Conservation (phyloP, 2,113 vertebrate genomes). For the Lepisosteus oculatus region DNA sequence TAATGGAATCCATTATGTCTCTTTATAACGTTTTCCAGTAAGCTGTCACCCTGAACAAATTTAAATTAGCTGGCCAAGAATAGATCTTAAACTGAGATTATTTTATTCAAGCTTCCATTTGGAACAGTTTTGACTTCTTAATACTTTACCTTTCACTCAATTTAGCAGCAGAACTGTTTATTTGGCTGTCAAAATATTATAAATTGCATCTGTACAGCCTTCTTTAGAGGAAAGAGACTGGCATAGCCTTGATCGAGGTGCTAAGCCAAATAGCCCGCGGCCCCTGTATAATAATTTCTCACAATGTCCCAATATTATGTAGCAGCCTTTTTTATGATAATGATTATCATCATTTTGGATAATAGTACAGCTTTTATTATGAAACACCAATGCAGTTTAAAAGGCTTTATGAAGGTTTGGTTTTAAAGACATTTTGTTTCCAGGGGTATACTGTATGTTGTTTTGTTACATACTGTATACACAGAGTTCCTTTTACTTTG, state of each 20-base stretch:
- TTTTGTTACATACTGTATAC: no score
- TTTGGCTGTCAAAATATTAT: conserved; percentile 59
- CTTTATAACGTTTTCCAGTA: conserved; percentile 46
- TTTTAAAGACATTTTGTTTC: no score
- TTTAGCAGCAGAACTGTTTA: conserved; percentile 51
- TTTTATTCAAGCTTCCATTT: conserved; percentile 51
- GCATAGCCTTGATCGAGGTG: conserved; percentile 31
- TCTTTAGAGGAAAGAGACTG: conserved; percentile 39
- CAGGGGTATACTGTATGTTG: no score
- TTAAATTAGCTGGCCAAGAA: conserved; percentile 62
- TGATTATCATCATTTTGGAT: no score
- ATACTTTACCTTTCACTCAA: conserved; percentile 51
- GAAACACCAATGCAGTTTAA: no score
- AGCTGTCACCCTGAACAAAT: conserved; percentile 66
- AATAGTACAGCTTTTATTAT: no score
- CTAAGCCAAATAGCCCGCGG: no score
- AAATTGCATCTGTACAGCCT: conserved; percentile 44
- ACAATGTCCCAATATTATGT: no score
- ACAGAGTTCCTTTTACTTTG: background rate
- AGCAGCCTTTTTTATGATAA: no score
- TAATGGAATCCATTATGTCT: conserved; percentile 68
- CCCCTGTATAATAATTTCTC: no score
- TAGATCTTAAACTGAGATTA: conserved; percentile 59
- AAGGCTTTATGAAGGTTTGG: no score
- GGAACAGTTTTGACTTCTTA: conserved; percentile 56